Evolutionary conservation across 2,888 invertebrate species (phyloP).

Genomic region (Caenorhabditis parvicauda): DNA sequence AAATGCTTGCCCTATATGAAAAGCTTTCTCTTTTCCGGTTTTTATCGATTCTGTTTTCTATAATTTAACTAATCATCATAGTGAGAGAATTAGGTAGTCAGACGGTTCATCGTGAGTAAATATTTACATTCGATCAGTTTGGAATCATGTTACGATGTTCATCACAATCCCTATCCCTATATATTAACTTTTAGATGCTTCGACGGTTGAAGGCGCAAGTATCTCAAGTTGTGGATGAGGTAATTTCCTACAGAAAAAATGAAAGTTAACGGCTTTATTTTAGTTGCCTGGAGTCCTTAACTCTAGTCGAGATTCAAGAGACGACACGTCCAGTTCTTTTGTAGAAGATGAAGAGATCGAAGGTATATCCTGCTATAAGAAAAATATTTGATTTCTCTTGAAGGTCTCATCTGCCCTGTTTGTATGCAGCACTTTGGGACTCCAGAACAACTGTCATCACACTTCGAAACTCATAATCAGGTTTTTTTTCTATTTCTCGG

Average conservation of each 20-base stretch:
- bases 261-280: constrained; percentile 4
- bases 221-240: constrained; percentile 43
- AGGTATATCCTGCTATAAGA: constrained; percentile 3
- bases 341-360: constrained; percentile 35
- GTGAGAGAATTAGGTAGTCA: no score
- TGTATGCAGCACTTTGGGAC: constrained; percentile 41
- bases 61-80: no score
- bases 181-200: no score
- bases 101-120: no score
- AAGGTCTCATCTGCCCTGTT: constrained; percentile 67
- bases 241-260: constrained; percentile 14
- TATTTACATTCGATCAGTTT: no score
- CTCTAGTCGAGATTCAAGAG: constrained; percentile 10
- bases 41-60: no score
- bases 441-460: constrained; percentile 36
- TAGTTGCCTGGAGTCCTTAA: constrained; percentile 31
- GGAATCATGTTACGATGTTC: no score
- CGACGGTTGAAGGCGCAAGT: constrained; percentile 39
- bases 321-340: constrained; percentile 8
- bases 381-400: constrained; percentile 2
- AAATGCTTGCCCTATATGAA: no score
- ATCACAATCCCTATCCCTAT: no score
- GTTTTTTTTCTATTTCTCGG: constrained; percentile 6
- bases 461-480: constrained; percentile 37
- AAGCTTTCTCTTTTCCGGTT: no score